phyloP scores from a whole-genome alignment of 1,140 invertebrate genomes.

The Xylocopa sonorina region DNA sequence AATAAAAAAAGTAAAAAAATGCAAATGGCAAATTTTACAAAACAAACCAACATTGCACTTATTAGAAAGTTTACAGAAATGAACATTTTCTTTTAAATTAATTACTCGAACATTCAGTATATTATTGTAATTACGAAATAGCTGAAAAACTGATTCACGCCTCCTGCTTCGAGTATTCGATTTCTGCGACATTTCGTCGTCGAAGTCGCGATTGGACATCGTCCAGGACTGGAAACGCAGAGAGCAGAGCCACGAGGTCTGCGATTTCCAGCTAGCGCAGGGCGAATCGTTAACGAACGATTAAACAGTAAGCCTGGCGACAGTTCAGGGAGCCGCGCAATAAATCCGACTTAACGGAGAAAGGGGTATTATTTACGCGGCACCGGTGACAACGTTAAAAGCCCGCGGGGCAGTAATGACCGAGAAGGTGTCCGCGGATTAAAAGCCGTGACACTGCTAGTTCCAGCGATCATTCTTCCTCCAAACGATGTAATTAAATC shows the following conservation, averaged over 20 bases:
- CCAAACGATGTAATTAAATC: slow-evolving; percentile 63
- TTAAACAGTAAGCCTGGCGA: slow-evolving; percentile 53
- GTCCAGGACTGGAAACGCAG: not conserved
- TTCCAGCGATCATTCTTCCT: slow-evolving; percentile 60
- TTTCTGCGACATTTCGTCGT: too few relatives aligned
- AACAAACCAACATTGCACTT: too few relatives aligned
- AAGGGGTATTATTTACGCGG: slow-evolving; percentile 60
- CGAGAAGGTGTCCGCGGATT: slow-evolving; percentile 60
- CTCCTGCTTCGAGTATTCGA: too few relatives aligned
- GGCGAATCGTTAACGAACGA: slow-evolving; percentile 60
- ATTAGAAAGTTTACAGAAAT: too few relatives aligned
- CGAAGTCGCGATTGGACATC: too few relatives aligned
- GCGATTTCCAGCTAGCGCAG: slow-evolving; percentile 19
- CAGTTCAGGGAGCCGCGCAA: slow-evolving; percentile 31
- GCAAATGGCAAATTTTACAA: too few relatives aligned
- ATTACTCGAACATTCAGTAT: too few relatives aligned
- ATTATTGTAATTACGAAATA: too few relatives aligned
- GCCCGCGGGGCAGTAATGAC: slow-evolving; percentile 54
- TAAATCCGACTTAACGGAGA: slow-evolving; percentile 63
- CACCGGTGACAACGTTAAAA: slow-evolving; percentile 63
- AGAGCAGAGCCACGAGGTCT: not conserved
- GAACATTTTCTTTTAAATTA: too few relatives aligned
- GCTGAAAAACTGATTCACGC: too few relatives aligned
- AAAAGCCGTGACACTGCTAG: slow-evolving; percentile 67
- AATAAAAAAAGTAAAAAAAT: too few relatives aligned